Base-by-base conservation (phyloP, 2,888 invertebrate genomes). In the Omphaloscelis lunosa region DNA sequence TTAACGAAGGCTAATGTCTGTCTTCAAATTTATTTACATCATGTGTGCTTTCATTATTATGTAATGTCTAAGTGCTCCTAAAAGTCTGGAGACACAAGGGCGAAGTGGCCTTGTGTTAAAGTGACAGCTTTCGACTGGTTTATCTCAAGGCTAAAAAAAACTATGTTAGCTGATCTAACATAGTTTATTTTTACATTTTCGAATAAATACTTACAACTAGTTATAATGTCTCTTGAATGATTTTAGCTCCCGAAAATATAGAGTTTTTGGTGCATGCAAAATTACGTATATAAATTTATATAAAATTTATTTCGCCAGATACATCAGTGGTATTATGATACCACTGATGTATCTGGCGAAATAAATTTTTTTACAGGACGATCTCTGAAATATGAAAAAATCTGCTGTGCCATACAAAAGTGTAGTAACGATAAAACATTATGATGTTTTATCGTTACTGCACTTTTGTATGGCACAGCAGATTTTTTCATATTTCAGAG, bases 31-130 rank as follows among this genome's bases (percentile, higher is more conserved):
- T 41, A 27, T 69, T 48, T 15, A 23, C 68, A 72, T 53, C 15
- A n/a, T 39, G 20, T 68, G n/a, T 48, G 66, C 48, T 73, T 61
- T 66, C 23, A 75, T 70, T 75, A 56, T 76, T 67, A 45, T 58
- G 56, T 77, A 48, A 69, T 53, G 53, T 12, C 53, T 61, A 29
- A 53, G 59, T 73, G 20, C 51, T 68, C 7, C 41, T 34, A 48
- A 34, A 78, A 67, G 41, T 74, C 56, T 83, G 65, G 73, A 45
- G 39, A 23, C 51, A 58, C 77, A 83, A 82, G 82, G 83, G 48
- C 59, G 23, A 4, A 27, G n/a, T 62, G 68, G 68, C 65, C 73
- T 79, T 83, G 69, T 51, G 39, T 58, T 29, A 23, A 71, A 59
- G 53, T 59, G 68, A 56, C 45, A 39, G 39, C 51, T 62, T 83